These are phyloP conservation scores for Platycheirus rosarum DNA, from an alignment of 2,888 invertebrate species.

Conservation along the genomic window DNA sequence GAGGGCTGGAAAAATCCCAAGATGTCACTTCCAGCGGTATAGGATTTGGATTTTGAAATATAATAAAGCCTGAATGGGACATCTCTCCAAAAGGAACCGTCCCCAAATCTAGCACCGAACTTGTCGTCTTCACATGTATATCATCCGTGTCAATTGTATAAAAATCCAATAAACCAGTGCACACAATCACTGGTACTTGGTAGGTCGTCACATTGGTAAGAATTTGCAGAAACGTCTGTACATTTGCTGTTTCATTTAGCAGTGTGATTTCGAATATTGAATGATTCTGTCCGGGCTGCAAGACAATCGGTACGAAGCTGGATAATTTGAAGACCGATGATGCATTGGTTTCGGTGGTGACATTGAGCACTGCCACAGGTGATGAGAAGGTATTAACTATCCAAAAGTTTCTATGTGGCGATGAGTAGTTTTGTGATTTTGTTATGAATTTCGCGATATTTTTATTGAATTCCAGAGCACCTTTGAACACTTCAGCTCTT, in stretches of 20 bases:
- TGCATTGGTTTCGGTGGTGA: slow-evolving; percentile 84
- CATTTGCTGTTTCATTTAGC: slow-evolving; percentile 77
- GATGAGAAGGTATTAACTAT: slow-evolving; percentile 89
- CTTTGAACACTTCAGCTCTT: slow-evolving; percentile 81
- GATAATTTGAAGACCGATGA: slow-evolving; percentile 70
- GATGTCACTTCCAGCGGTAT: slow-evolving; percentile 79
- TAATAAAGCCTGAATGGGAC: slow-evolving; percentile 79
- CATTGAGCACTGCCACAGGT: slow-evolving; percentile 88
- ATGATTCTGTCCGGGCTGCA: slow-evolving; percentile 78
- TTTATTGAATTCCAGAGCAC: slow-evolving; percentile 78
- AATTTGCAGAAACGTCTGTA: slow-evolving; percentile 79
- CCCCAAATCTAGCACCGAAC: slow-evolving; percentile 80
- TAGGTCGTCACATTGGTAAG: slow-evolving; percentile 84
- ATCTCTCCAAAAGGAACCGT: slow-evolving; percentile 80
- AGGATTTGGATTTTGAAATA: slow-evolving; percentile 81
- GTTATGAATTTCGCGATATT: slow-evolving; percentile 80
- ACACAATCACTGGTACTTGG: slow-evolving; percentile 83
- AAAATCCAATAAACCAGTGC: slow-evolving; percentile 82
- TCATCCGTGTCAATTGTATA: slow-evolving; percentile 77
- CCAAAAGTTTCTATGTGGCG: slow-evolving; percentile 83
- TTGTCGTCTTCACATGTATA: slow-evolving; percentile 76
- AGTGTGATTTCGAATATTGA: slow-evolving; percentile 78
- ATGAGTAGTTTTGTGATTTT: slow-evolving; percentile 76
- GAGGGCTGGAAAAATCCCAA: slow-evolving; percentile 80
- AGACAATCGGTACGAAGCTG: slow-evolving; percentile 64